Evolutionary conservation across 2,797 vertebrate genomes (phyloP), one percentile per base, ranked within the genome.

Genomic region (Danio aesculapii): DNA sequence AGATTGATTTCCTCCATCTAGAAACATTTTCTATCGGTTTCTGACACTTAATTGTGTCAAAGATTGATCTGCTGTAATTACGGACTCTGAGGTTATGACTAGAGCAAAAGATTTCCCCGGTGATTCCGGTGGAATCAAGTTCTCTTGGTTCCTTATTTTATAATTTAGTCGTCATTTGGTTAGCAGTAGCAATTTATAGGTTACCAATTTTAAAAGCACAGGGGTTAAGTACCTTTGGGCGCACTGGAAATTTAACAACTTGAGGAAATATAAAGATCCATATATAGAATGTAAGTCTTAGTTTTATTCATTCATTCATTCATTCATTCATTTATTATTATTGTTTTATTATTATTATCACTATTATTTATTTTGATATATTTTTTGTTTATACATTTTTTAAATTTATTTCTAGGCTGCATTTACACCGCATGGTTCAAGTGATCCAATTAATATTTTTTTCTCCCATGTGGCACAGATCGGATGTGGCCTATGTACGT

Each of bases 31-130:
- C n/a, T 53, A 57, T 21, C 57, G 68, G 76, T 84, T 83, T 66
- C 81, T 80, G 74, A 46, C 78, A 64, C 57, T 68, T 83, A 83
- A 86, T 80, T 83, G 76, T 86, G 85, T 82, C 73, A 82, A 68
- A 83, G 84, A 88, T 75, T 47, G 77, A 85, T 82, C 67, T 55
- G 41, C 16, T 41, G 39, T 83, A 84, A 87, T 86, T 82, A 84
- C 77, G 6, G 58, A 58, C 41, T 61, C 73, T 55, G 70, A 84
- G 73, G 84, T 87, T 80, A 86, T 43, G 53, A 71, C 58, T 53
- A 10, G 41, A 57, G 62, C 81, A 44, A 43, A 62, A 58, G 53
- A 82, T 78, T 76, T 64, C 59, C 77, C 55, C 49, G 14, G 64
- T 46, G 69, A 61, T 79, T 78, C 63, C 63, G 64, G 57, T 67